phyloP scores from a whole-genome alignment of 1,140 invertebrate species.

The Gerris buenoi region DNA sequence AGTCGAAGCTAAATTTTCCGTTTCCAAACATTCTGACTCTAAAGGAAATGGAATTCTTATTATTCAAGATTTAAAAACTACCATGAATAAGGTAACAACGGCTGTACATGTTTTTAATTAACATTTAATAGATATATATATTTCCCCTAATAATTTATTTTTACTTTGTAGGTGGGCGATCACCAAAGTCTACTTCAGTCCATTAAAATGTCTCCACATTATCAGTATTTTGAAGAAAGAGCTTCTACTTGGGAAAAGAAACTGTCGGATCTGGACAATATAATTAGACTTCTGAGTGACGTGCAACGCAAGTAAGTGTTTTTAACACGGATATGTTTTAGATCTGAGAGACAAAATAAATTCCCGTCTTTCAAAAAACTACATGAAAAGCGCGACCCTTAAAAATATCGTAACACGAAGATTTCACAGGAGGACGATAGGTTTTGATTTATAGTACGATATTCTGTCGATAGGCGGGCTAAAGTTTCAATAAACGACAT shows the following conservation, averaged over 20 bases:
- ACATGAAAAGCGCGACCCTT: too few species aligned
- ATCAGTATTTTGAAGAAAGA: conserved; percentile 59
- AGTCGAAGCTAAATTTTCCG: conserved; percentile 60
- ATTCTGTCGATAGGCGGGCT: too few species aligned
- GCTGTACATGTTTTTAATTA: too few species aligned
- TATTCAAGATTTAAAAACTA: conserved; percentile 83
- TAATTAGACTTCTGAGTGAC: conserved; percentile 58
- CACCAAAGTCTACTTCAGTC: conserved; percentile 81
- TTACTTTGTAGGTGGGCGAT: conserved; percentile 70
- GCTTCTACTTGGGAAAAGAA: conserved; percentile 67
- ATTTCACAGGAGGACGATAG: too few species aligned
- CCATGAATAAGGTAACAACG: conserved; percentile 53
- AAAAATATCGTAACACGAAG: too few species aligned
- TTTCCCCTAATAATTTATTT: too few species aligned
- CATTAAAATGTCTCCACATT: conserved; percentile 65
- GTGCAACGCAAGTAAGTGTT: conserved; percentile 68
- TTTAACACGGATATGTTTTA: too few species aligned
- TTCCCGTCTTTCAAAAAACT: too few species aligned
- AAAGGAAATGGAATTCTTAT: conserved; percentile 48
- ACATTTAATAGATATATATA: too few species aligned
- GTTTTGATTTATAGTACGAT: too few species aligned
- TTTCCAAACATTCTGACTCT: conserved; percentile 59
- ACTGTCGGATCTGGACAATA: conserved; percentile 57
- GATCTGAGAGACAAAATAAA: too few species aligned
- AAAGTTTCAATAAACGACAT: too few species aligned